phyloP scores from a whole-genome alignment of 2,797 vertebrate species.

The Decapterus maruadsi region DNA sequence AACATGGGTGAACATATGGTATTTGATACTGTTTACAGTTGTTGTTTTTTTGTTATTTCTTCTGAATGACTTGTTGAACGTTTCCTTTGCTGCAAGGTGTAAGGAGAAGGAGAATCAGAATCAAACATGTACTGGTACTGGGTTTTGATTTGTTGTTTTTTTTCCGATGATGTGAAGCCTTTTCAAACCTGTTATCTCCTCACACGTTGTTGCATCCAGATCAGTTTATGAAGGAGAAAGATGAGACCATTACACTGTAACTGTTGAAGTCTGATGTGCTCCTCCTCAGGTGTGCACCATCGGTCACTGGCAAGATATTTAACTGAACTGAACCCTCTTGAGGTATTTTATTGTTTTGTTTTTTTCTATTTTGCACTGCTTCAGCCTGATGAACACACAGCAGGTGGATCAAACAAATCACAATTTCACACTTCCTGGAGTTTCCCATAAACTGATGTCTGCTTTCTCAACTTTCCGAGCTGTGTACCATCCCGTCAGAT shows the following conservation, averaged over 20 bases:
- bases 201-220: conserved; percentile 48
- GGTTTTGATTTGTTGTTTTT: neutral
- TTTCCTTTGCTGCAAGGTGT: conserved; percentile 32
- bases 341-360: conserved; percentile 1
- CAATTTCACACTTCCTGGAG: conserved; percentile 42
- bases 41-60: neutral
- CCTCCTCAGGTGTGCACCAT: conserved; percentile 22
- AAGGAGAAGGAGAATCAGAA: conserved; percentile 33
- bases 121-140: conserved; percentile 23
- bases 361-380: conserved; percentile 52
- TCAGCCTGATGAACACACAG: conserved; percentile 45
- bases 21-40: conserved; percentile 43
- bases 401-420: conserved; percentile 39
- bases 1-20: conserved; percentile 31
- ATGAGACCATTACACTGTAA: conserved; percentile 80
- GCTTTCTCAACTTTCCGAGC: conserved; percentile 27
- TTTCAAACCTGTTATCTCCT: conserved; percentile 46
- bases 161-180: conserved; percentile 44
- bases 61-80: conserved; percentile 19
- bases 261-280: conserved; percentile 58
- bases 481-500: conserved; percentile 33
- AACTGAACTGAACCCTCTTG: conserved; percentile 42
- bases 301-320: conserved; percentile 49
- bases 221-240: conserved; percentile 38
- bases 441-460: conserved; percentile 31